A percentile compares a stretch with the other conserved stretches of the same genome.
Conservation (phyloP, 2,113 vertebrate genomes). For the Pipa parva region DNA sequence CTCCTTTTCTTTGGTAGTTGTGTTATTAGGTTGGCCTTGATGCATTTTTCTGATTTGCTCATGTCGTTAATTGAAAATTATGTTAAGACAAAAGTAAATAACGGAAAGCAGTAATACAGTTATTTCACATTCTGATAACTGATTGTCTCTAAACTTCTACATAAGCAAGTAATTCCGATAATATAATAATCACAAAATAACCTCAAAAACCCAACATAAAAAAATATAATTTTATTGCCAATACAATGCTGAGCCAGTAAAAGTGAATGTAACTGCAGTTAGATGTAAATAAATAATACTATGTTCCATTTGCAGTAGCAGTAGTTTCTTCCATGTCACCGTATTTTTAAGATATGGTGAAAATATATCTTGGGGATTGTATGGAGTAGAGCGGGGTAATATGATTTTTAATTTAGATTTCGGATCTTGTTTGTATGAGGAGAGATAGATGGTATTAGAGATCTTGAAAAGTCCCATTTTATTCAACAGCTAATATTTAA, state of each 20-base stretch:
- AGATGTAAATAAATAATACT: not conserved
- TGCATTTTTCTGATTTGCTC: not conserved
- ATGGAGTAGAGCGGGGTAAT: not conserved
- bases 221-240: no score
- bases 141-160: no score
- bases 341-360: not conserved
- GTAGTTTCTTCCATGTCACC: not conserved
- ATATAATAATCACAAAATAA: no score
- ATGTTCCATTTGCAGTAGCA: not conserved
- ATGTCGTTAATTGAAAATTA: not conserved
- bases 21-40: not conserved
- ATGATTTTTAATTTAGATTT: slow-evolving; percentile 2
- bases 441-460: not conserved
- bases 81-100: no score
- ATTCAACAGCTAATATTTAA: not conserved
- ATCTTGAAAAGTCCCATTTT: not conserved
- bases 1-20: no score
- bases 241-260: not conserved
- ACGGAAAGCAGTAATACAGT: no score
- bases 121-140: no score
- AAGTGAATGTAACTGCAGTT: not conserved
- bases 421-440: not conserved
- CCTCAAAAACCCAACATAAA: no score
- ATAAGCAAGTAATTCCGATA: no score
- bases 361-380: not conserved